Evolutionary conservation across 2,113 vertebrate species (phyloP), one percentile per base, ranked within the genome.

Genomic region (Peromyscus californicus): DNA sequence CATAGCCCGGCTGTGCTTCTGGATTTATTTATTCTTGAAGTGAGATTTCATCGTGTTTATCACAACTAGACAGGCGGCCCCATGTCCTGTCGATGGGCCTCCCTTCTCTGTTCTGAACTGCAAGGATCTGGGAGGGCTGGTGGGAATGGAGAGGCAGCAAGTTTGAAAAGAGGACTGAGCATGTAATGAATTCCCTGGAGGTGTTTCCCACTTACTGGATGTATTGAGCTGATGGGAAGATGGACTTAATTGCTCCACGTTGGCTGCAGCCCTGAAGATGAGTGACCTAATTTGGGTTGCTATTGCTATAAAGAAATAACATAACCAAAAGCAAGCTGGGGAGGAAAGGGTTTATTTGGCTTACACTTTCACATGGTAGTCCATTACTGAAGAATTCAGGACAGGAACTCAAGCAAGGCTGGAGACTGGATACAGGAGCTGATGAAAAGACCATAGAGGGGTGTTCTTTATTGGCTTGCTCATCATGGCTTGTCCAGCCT

Each of bases 21-120:
- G 67, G 54, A 48, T 84, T 86, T 91, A 48, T 84, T 86, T 91
- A 39, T 42, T 91, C 79, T 67, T 26, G 45, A 92, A 92, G 92
- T 79, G 80, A 83, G 92, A 94, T 76, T 86, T 95, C 57, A 10
- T 5, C 70, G 88, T 39, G 33, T 88, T 91, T 61, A 69, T 75
- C 45, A 22, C 72, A 94, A 69, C 78, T 36, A 85, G 70, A 69
- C 17, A 63, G 82, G 57, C 78, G 79, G 82, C 21, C 90, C 79
- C 0, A 4, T 69, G 85, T 94, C 89, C 54, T 95, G 42, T 21
- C 95, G 39, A 19, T 83, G 74, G 2, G 8, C 42, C 48, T 92
- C 79, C 78, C 33, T 88, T 96, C n/a, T 70, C 82, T 63, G 54
- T 92, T 51, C 74, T 86, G 39, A 94, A 85, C 70, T 90, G 61